Base-by-base conservation (phyloP, 1,140 invertebrate genomes). In the Archivesica marissinica region DNA sequence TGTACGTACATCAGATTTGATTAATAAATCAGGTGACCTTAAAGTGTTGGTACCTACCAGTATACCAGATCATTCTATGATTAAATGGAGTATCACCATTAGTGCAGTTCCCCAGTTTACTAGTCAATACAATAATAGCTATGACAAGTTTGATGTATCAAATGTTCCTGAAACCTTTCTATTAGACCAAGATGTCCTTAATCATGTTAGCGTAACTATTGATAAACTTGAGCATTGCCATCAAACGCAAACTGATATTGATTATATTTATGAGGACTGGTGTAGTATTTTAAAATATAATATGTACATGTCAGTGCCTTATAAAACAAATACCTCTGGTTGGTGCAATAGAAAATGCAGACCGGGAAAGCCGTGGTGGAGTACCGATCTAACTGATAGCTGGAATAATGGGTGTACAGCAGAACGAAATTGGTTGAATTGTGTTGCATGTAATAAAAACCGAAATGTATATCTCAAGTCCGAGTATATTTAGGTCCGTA, bases 321-420 rank as follows among this genome's bases (percentile, higher is more conserved):
- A 64, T 56, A 61, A 78, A 78, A 64, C 50, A 13, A 25, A 41
- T 28, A 6, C 3, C 13, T 54, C 7, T 7, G 9, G 20, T 20
- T 6, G 9, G 2, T 11, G 4, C n/a, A 78, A 44, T 28, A 44
- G 64, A 38, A 77, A 59, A 59, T 30, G 25, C 38, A 9, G 47
- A 59, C 28, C 52, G 11, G 35, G 76, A 33, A 61, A 78, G 23
- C 33, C 56, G 1, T 78, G 39, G 76, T 78, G 76, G 76, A 7
- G 2, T 9, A 23, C 44, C 15, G 11, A 50, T 2, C 28, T 47
- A 33, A 47, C 47, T 23, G 39, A 15, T 23, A 7, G 44, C 13
- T 72, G n/a, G 39, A 33, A 2, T 4, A n/a, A 20, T 7, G n/a
- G 35, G 2, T 66, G 33, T 66, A 66, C 15, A n/a, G 35, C 3